Evolutionary conservation across 2,797 vertebrate genomes (phyloP), one percentile per base, ranked within the genome.

Genomic region (Ceryle rudis): DNA sequence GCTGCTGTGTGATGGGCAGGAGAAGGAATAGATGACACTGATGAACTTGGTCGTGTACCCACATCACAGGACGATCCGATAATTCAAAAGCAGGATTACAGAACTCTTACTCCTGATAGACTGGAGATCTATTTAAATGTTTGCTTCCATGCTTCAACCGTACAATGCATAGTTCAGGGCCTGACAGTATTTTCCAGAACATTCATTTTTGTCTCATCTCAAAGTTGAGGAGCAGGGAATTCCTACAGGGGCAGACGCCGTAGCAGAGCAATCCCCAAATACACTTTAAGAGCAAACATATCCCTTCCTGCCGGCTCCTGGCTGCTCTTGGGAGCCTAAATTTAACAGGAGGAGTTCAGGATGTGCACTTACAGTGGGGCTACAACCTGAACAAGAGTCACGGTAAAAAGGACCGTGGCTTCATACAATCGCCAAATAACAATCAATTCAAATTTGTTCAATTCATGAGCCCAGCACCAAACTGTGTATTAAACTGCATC

Each of bases 341-440:
- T 23, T 47, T 37, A 8, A 8, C 28, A 1, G 1, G 23, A 49
- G 33, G 29, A 37, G 4, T 25, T 29, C 28, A 25, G 64, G 26
- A 28, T 75, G 39, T 5, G 41, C n/a, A 12, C 14, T 39, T 8
- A 5, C 5, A 52, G 31, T 1, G 9, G 4, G 9, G 25, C 47
- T 28, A 8, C 37, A 52, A 8, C 51, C 41, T 18, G 11, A 29
- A 9, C 64, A 35, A 12, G 21, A 1, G 4, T 5, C 73, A 13
- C 1, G 3, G 41, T 8, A 9, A 35, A 18, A 21, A 61, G 55
- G 35, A 19, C 9, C 0, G 7, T 22, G 23, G n/a, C 35, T 66
- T 77, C 26, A 10, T 2, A 12, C 1, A 3, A 31, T 16, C 14
- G 3, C 29, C 28, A 22, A 28, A 14, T 0, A 54, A 52, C 11